A percentile compares a stretch with the other conserved stretches of the same genome.
Evolutionary conservation across 2,888 invertebrate genomes (phyloP).

Genomic region (Antheraea assamensis): DNA sequence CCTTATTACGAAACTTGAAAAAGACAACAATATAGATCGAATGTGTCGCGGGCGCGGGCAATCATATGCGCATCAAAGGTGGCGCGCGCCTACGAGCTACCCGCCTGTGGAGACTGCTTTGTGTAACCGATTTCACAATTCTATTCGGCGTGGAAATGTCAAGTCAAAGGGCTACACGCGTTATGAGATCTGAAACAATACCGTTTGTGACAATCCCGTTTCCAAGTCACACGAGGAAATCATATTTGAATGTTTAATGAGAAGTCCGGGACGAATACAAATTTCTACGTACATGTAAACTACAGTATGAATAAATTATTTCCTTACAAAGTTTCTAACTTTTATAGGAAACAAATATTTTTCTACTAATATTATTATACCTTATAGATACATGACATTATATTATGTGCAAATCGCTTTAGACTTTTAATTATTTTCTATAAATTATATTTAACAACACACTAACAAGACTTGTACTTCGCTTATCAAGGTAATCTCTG

Average conservation of each 20-base stretch:
- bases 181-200: conserved; percentile 81
- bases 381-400: neutral
- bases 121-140: conserved; percentile 65
- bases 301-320: neutral
- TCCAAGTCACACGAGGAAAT: conserved; percentile 75
- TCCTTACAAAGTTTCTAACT: neutral
- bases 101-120: conserved; percentile 77
- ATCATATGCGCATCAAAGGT: conserved; percentile 82
- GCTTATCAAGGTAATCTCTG: too few relatives aligned
- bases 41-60: conserved; percentile 82
- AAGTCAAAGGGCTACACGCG: conserved; percentile 77
- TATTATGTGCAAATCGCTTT: too few relatives aligned
- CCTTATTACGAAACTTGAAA: conserved; percentile 83
- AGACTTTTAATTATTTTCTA: too few relatives aligned
- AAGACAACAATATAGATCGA: conserved; percentile 82
- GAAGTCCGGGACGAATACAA: neutral
- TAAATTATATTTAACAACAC: too few relatives aligned
- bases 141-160: conserved; percentile 62
- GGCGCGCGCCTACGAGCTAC: conserved; percentile 68
- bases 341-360: neutral
- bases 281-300: neutral
- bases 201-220: conserved; percentile 78
- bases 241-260: conserved; percentile 22
- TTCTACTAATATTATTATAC: neutral
- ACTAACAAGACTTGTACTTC: too few relatives aligned